Conservation (phyloP, 2,113 vertebrate genomes). For the Aphelocoma coerulescens region DNA sequence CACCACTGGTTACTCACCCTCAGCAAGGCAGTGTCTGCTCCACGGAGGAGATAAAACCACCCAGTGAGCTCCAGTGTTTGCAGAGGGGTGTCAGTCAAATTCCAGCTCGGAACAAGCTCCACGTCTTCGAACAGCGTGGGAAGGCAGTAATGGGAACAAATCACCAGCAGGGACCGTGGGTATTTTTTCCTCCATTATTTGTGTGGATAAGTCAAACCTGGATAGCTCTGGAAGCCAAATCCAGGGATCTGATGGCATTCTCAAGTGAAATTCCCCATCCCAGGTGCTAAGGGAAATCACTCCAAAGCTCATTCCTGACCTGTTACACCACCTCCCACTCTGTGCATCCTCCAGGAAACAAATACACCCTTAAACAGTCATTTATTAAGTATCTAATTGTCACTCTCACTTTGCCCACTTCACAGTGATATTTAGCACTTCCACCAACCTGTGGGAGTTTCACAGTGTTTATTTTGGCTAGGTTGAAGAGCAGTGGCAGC, state of each 20-base stretch:
- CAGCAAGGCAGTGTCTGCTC: neutral
- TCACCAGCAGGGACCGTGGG: neutral
- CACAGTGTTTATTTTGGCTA: neutral
- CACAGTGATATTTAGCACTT: neutral
- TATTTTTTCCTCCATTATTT: neutral
- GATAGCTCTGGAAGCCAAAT: neutral
- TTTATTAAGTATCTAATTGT: constrained; percentile 4
- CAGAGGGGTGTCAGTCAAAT: neutral
- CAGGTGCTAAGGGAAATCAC: neutral
- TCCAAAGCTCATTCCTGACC: neutral
- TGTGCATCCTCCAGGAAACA: neutral
- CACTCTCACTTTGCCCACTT: constrained; percentile 3
- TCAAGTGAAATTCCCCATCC: neutral
- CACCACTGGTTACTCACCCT: neutral
- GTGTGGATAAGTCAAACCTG: neutral
- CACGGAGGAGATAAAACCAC: neutral
- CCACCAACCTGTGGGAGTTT: neutral
- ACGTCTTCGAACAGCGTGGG: neutral
- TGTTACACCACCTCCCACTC: neutral
- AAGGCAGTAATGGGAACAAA: neutral
- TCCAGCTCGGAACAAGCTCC: neutral
- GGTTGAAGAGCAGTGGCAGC: neutral
- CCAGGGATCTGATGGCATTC: neutral
- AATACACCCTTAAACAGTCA: neutral
- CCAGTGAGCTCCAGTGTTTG: neutral